Percentiles rank a stretch among this genome's conserved stretches.
Conservation (phyloP, 2,797 vertebrate genomes). For the Intellagama lesueurii region DNA sequence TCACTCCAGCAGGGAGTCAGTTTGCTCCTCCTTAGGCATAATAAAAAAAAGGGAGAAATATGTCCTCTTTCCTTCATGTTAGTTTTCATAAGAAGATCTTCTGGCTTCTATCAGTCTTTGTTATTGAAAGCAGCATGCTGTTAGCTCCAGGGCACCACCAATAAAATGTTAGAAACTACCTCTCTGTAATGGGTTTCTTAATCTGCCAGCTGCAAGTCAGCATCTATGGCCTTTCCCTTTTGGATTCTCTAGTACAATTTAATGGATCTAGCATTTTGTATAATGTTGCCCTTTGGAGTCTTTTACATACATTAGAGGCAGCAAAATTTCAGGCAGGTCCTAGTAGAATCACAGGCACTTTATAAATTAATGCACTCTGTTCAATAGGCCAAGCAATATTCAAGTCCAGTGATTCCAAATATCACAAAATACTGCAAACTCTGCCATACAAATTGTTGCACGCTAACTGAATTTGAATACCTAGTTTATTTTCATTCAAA, state of each 20-base stretch:
- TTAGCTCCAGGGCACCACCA: constrained; percentile 64
- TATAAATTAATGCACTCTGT: neutral
- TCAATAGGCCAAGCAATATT: neutral
- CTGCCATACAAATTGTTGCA: too few species aligned
- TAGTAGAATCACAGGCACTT: neutral
- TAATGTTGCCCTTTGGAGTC: constrained; percentile 37
- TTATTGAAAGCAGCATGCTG: constrained; percentile 65
- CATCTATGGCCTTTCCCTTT: constrained; percentile 43
- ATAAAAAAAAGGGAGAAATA: constrained; percentile 39
- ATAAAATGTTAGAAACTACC: constrained; percentile 65
- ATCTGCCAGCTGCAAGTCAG: constrained; percentile 67
- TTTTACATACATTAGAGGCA: constrained; percentile 31
- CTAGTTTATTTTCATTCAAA: neutral
- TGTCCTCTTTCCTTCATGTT: constrained; percentile 65
- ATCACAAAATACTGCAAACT: too few species aligned
- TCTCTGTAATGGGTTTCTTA: constrained; percentile 58
- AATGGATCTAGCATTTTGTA: constrained; percentile 47
- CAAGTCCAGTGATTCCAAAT: neutral
- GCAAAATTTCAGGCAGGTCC: constrained; percentile 14
- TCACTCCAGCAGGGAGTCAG: constrained; percentile 42
- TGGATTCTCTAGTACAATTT: constrained; percentile 58
- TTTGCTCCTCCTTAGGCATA: constrained; percentile 53
- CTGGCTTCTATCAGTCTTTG: constrained; percentile 63
- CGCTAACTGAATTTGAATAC: neutral
- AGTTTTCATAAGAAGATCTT: constrained; percentile 61